Evolutionary conservation across 2,113 vertebrate genomes (phyloP), one percentile per base, ranked within the genome.

Genomic region (Urocynchramus pylzowi): DNA sequence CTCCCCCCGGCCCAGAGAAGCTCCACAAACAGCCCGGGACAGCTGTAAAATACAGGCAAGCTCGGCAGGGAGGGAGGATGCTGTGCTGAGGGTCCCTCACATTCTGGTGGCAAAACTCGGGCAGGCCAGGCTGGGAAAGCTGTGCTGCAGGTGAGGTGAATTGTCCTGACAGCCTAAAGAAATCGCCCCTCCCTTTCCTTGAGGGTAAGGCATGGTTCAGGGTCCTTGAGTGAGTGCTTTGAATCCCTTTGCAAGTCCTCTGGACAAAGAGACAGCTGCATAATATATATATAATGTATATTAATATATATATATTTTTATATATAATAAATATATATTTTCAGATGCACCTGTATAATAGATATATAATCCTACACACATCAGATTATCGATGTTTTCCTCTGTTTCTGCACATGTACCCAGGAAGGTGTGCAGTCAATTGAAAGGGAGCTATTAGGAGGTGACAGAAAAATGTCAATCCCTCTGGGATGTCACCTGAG

Each of bases 1-100:
- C 35, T 35, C 41, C 21, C 2, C 1, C 3, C 2, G 30, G 6
- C 37, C 82, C 6, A 0, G 5, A 28, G n/a, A 18, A 1, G 0
- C 35, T 6, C 30, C 13, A 28, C 20, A 7, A 20, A 20, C n/a
- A 7, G 10, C 42, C 0, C 1, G 4, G 64, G 65, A 31, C 6
- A 59, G 65, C 42, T 81, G 56, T 33, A 0, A 42, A 28, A 5
- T 1, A 4, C n/a, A 20, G 59, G 3, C 15, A 17, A 4, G 65
- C 35, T 30, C 50, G 60, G 64, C 75, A 28, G 70, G 11, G 50
- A 49, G 67, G 33, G 53, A 68, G 33, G 42, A 8, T 50, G 74
- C 20, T 63, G 26, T 20, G 71, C 33, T 19, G 10, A 57, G 52
- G 31, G 17, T 30, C 26, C 26, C 39, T 78, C 13, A 2, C 15